These are phyloP conservation scores for Helicoverpa assulta DNA, from an alignment of 2,888 invertebrate genomes.

Conservation along the genomic window DNA sequence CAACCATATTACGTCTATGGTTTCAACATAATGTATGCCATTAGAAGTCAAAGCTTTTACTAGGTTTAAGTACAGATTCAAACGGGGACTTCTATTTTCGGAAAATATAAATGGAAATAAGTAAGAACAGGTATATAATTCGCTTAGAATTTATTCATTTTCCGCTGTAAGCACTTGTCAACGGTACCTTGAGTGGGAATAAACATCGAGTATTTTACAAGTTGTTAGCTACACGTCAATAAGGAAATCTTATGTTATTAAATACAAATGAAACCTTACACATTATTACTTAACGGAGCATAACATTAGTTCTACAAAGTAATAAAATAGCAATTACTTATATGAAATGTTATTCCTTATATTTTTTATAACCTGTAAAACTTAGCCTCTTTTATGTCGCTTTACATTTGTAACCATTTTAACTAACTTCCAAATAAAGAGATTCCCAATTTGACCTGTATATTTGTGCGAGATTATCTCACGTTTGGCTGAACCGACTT, in stretches of 20 bases:
- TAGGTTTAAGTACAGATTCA: neutral
- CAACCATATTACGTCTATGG: too few relatives aligned
- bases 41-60: neutral
- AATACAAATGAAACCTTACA: neutral
- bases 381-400: too few relatives aligned
- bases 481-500: too few relatives aligned
- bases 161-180: conserved; percentile 1
- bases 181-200: neutral
- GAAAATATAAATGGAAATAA: too few relatives aligned
- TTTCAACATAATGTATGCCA: neutral
- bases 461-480: too few relatives aligned
- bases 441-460: too few relatives aligned
- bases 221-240: neutral
- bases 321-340: too few relatives aligned
- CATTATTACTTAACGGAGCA: too few relatives aligned
- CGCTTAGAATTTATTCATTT: neutral
- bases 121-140: neutral
- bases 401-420: too few relatives aligned
- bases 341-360: too few relatives aligned
- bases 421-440: too few relatives aligned
- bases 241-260: conserved; percentile 11
- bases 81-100: neutral
- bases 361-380: too few relatives aligned
- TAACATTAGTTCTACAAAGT: neutral
- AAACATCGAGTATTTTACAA: conserved; percentile 4